Conservation (phyloP, 1,140 invertebrate species). For the Sweltsa coloradensis region DNA sequence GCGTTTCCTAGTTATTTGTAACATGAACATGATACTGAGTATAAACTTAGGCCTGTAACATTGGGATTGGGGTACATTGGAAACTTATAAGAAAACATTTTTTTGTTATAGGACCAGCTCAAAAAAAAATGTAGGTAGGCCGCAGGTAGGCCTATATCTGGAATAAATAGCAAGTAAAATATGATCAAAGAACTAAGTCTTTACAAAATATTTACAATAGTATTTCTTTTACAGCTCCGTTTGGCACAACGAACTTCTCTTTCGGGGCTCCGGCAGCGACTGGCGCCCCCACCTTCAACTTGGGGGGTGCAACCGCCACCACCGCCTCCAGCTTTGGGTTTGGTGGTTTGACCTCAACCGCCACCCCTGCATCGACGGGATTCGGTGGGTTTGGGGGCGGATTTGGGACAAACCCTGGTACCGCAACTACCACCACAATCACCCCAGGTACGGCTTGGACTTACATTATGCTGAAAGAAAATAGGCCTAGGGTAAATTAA, state of each 20-base stretch:
- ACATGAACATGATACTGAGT: too few relatives aligned
- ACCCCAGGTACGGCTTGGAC: not conserved
- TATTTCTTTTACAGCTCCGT: slow-evolving; percentile 1
- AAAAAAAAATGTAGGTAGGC: too few relatives aligned
- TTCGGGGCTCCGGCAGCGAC: slow-evolving; percentile 1
- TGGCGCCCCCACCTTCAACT: slow-evolving; percentile 1
- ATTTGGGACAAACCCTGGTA: not conserved
- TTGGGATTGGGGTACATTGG: too few relatives aligned
- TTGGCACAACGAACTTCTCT: slow-evolving; percentile 1
- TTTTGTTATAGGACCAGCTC: too few relatives aligned
- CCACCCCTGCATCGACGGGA: slow-evolving; percentile 25
- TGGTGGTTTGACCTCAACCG: slow-evolving; percentile 38
- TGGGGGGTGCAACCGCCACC: slow-evolving; percentile 2
- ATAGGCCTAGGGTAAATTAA: not conserved
- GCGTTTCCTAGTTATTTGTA: too few relatives aligned
- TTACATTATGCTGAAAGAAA: not conserved
- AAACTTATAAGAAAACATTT: too few relatives aligned
- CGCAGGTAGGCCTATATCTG: too few relatives aligned
- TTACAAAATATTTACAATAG: too few relatives aligned
- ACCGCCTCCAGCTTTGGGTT: slow-evolving; percentile 36
- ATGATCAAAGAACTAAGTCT: too few relatives aligned
- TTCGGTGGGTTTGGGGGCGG: slow-evolving; percentile 37
- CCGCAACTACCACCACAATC: not conserved
- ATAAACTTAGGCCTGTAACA: too few relatives aligned
- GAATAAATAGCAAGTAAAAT: too few relatives aligned